Base-by-base conservation (phyloP, 2,113 vertebrate genomes). In the Copsychus sechellarum region DNA sequence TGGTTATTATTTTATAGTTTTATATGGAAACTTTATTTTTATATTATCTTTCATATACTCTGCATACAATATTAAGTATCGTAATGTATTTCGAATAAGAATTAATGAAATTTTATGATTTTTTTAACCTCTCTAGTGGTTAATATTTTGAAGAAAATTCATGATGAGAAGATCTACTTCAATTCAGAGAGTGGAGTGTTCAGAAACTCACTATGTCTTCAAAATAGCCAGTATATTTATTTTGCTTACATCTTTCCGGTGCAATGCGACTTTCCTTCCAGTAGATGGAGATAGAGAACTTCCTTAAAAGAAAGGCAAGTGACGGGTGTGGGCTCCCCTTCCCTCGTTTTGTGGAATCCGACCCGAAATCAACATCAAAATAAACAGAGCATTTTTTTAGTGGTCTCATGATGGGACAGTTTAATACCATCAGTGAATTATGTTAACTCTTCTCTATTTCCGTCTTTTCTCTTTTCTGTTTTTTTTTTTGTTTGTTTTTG, bases 241-340 rank as follows among this genome's bases (percentile, higher is more conserved):
- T 76, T 70, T 19, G 7, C 2, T 7, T 9, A 3, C 6, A 6
- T 28, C 38, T 72, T 67, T 15, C 6, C 6, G 4, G 31, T 45
- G 17, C 57, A 80, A n/a, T 50, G 36, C 86, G 11, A 10, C 8
- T 25, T 34, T 73, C 0, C 0, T 42, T 88, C 97, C 97, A 92
- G 72, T 40, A 97, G 97, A 90, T 96, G 97, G 97, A 14, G 60
- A 58, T 29, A 94, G 33, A 95, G 95, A 83, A 92, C 94, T 92
- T 86, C 33, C 12, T n/a, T 20, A 3, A 38, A 62, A 24, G 18
- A 21, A 60, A 17, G 4, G 22, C 9, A 8, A 0, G 2, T 11
- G 7, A 6, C 1, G 8, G 3, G 29, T 62, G 4, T 7, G 16
- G 16, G 9, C 7, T 81, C 56, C 19, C 11, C 14, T 86, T 78